phyloP scores from a whole-genome alignment of 2,113 vertebrate genomes.

The Stegostoma tigrinum region DNA sequence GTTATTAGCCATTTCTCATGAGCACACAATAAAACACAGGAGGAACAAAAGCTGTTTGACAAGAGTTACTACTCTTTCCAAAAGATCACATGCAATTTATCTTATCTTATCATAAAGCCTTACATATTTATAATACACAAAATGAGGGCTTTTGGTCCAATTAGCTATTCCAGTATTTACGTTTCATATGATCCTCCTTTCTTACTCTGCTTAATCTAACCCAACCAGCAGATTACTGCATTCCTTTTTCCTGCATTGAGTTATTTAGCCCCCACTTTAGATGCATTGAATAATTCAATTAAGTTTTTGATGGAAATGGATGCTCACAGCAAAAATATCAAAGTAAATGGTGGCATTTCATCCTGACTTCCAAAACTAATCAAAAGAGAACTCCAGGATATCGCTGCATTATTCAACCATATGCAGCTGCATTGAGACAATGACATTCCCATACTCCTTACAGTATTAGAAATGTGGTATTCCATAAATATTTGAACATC shows the following conservation, averaged over 20 bases:
- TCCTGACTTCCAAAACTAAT: background rate
- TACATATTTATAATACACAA: background rate
- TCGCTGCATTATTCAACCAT: background rate
- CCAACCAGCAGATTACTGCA: background rate
- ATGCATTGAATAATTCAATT: background rate
- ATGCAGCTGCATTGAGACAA: background rate
- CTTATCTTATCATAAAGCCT: background rate
- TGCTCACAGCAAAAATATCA: background rate
- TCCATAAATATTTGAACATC: conserved; percentile 35
- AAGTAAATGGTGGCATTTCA: background rate
- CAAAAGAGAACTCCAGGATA: background rate
- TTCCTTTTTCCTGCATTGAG: background rate
- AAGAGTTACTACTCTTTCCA: background rate
- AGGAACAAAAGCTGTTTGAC: background rate
- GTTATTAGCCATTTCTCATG: background rate
- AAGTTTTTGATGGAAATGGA: background rate
- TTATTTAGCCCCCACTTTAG: background rate
- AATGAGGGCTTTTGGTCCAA: background rate
- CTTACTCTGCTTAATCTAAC: background rate
- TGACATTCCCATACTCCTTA: background rate
- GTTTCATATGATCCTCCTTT: background rate
- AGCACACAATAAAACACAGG: background rate
- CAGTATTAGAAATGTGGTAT: background rate
- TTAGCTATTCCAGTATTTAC: background rate
- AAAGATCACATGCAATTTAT: background rate